Evolutionary conservation across 2,888 invertebrate species (phyloP), one percentile per base, ranked within the genome.

Genomic region (Rhagonycha lutea): DNA sequence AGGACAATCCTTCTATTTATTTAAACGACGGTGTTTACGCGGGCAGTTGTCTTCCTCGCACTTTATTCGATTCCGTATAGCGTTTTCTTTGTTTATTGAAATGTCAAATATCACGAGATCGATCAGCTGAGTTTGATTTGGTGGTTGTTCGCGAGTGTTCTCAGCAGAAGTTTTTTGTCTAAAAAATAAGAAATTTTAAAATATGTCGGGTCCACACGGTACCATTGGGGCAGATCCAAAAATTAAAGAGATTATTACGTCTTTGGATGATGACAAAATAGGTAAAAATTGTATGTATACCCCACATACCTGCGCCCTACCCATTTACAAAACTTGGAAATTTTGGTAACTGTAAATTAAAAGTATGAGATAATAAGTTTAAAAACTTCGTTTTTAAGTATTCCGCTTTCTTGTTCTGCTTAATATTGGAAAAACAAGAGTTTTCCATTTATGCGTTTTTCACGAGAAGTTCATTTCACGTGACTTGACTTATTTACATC

Each of bases 181-280:
- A 47, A n/a, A 65, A 65, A 14, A 29, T 47, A n/a, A 61, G 63
- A 47, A 72, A 65, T 63, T 69, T 67, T 60, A 18, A 74, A 82
- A 79, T 60, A 83, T 83, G 83, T 79, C 83, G 60, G 77, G 78
- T 68, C 70, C 79, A 5, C 79, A 82, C 75, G 82, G 80, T 72
- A 78, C 81, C 69, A 81, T 82, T 68, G 82, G 82, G 69, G 83
- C 86, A 23, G 87, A 88, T 80, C 86, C 90, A 78, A 90, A 91
- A 85, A 92, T 94, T 81, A 93, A 93, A 84, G 93, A 93, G 84
- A 92, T 95, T 77, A 93, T 95, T 80, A 93, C 93, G 73, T 90
- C 92, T 82, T 88, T 95, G 85, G 94, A 94, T 82, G 95, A 96
- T 84, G 95, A 95, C 84, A 96, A 95, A 91, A 95, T 94, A 86